A percentile compares a stretch with the other conserved stretches of the same genome.
Evolutionary conservation across 2,888 invertebrate genomes (phyloP).

Genomic region (Molanna angustata): DNA sequence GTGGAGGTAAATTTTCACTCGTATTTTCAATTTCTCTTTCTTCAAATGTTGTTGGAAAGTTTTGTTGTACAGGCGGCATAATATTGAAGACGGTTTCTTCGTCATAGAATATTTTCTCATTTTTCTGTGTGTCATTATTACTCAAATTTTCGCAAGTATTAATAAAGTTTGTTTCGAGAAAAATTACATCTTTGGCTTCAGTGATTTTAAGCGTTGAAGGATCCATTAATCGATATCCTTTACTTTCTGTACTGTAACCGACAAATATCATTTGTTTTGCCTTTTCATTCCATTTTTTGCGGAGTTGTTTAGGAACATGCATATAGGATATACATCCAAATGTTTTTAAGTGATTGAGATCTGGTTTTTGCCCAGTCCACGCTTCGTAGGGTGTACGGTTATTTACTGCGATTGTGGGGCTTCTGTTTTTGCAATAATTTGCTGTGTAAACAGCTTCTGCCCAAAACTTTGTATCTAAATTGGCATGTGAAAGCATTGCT

Average conservation of each 20-base stretch:
- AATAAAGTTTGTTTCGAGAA: too few species aligned
- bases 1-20: too few species aligned
- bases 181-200: too few species aligned
- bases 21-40: too few species aligned
- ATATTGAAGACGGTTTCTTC: too few species aligned
- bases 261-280: constrained; percentile 2
- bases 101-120: too few species aligned
- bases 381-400: constrained; percentile 2
- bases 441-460: neutral
- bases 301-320: neutral
- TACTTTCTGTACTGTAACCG: neutral
- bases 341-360: neutral
- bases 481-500: neutral
- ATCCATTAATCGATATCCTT: too few species aligned
- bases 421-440: constrained; percentile 2
- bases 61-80: too few species aligned
- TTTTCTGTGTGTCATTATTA: too few species aligned
- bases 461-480: neutral
- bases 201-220: too few species aligned
- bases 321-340: neutral
- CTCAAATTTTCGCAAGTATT: too few species aligned
- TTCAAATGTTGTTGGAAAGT: too few species aligned
- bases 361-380: constrained; percentile 2
- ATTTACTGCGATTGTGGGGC: neutral
- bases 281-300: constrained; percentile 3